Conservation (phyloP, 2,888 invertebrate genomes). For the Euplagia quadripunctaria region DNA sequence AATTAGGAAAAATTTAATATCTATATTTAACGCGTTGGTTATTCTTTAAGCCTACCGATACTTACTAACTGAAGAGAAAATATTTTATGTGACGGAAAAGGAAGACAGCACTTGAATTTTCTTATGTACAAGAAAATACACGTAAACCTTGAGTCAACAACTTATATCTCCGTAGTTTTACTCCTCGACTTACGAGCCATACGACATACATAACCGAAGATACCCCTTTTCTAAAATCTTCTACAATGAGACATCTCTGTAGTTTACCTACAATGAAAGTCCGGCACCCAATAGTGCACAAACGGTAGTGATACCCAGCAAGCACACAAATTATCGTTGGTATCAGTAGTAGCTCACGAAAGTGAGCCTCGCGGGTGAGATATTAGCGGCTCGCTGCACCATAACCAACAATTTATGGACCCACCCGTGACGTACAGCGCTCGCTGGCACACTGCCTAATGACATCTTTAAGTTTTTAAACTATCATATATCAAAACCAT, state of each 20-base stretch:
- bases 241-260: background rate
- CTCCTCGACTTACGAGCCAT: too few species aligned
- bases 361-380: slow-evolving; percentile 16
- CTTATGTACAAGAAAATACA: too few species aligned
- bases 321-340: background rate
- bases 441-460: slow-evolving; percentile 46
- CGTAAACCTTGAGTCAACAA: too few species aligned
- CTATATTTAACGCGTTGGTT: too few species aligned
- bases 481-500: slow-evolving; percentile 3
- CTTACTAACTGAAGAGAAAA: background rate
- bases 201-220: too few species aligned
- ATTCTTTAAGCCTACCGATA: background rate
- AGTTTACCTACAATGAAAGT: background rate
- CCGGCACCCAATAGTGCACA: background rate
- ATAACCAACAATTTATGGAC: slow-evolving; percentile 27
- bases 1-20: background rate
- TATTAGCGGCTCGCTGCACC: slow-evolving; percentile 41
- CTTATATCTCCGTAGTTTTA: too few species aligned
- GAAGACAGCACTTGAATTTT: background rate
- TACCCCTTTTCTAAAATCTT: too few species aligned
- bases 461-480: slow-evolving; percentile 27
- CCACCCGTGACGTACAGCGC: slow-evolving; percentile 26
- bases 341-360: background rate
- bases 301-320: background rate
- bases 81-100: background rate